phyloP scores from a whole-genome alignment of 2,888 invertebrate species.

The Drosophila hamatofila region DNA sequence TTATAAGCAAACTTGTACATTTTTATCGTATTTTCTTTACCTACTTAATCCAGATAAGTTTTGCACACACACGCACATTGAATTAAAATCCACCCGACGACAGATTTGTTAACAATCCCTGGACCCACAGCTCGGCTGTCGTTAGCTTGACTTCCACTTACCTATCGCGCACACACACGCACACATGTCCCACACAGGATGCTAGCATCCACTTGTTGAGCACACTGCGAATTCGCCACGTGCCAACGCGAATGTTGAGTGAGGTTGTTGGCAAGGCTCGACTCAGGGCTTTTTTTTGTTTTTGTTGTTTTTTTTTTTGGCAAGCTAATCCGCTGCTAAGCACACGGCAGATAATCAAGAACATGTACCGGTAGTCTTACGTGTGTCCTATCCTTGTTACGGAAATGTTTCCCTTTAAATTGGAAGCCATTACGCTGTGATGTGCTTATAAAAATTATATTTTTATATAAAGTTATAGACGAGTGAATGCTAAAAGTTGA shows the following conservation, averaged over 20 bases:
- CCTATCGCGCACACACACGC: background rate
- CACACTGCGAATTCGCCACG: slow-evolving; percentile 47
- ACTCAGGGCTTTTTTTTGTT: slow-evolving; percentile 3
- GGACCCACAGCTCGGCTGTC: slow-evolving; percentile 20
- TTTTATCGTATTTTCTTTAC: background rate
- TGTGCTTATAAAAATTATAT: slow-evolving; percentile 17
- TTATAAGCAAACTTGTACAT: slow-evolving; percentile 6
- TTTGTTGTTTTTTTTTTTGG: slow-evolving; percentile 59
- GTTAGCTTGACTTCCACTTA: slow-evolving; percentile 32
- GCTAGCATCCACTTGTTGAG: slow-evolving; percentile 61
- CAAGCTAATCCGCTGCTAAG: slow-evolving; percentile 71
- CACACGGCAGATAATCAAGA: slow-evolving; percentile 71
- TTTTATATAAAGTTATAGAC: background rate
- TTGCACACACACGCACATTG: slow-evolving; percentile 59
- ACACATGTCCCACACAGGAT: slow-evolving; percentile 1
- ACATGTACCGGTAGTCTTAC: slow-evolving; percentile 60
- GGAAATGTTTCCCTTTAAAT: slow-evolving; percentile 28
- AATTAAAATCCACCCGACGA: slow-evolving; percentile 51
- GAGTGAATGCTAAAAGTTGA: no score
- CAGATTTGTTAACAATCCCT: slow-evolving; percentile 9
- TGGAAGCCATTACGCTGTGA: slow-evolving; percentile 32
- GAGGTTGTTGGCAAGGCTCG: slow-evolving; percentile 40
- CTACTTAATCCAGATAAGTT: slow-evolving; percentile 36
- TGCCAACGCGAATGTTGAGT: slow-evolving; percentile 30
- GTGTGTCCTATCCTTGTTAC: slow-evolving; percentile 45